Percentiles rank a stretch among this genome's conserved stretches.
phyloP scores from a whole-genome alignment of 2,888 invertebrate genomes.

The Andrena fulva region DNA sequence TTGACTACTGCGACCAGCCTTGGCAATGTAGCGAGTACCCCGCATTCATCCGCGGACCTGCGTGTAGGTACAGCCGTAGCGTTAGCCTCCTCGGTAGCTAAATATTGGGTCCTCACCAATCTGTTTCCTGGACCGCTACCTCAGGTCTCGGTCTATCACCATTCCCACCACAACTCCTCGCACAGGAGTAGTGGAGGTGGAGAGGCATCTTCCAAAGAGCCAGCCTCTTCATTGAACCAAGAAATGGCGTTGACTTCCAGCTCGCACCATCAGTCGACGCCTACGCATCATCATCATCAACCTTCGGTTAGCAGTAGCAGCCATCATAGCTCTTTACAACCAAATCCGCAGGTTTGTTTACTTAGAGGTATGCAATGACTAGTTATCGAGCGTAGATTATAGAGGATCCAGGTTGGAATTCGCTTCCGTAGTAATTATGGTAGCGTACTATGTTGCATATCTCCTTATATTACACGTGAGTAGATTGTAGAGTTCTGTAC shows the following conservation, averaged over 20 bases:
- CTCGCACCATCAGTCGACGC: constrained; percentile 79
- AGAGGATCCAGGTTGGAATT: constrained; percentile 46
- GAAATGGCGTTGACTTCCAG: constrained; percentile 81
- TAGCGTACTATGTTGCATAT: constrained; percentile 60
- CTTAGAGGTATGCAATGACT: constrained; percentile 72
- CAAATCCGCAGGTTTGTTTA: constrained; percentile 83
- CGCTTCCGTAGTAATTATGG: constrained; percentile 67
- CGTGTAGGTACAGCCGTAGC: constrained; percentile 87
- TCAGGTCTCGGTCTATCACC: constrained; percentile 90
- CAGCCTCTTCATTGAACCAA: constrained; percentile 78
- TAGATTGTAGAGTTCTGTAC: constrained; percentile 48
- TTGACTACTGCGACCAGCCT: constrained; percentile 81
- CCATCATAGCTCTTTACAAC: constrained; percentile 81
- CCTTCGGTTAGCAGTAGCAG: constrained; percentile 76
- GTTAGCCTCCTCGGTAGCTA: constrained; percentile 90
- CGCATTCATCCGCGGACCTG: constrained; percentile 82
- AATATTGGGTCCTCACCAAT: constrained; percentile 94
- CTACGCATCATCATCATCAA: constrained; percentile 80
- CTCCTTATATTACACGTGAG: constrained; percentile 57
- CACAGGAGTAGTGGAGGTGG: constrained; percentile 87
- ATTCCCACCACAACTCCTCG: constrained; percentile 86
- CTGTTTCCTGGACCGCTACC: constrained; percentile 91
- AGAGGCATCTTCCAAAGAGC: constrained; percentile 78
- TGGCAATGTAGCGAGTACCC: constrained; percentile 82
- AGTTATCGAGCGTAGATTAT: constrained; percentile 51